Conservation (phyloP, 1,140 invertebrate genomes). For the Steinernema khuongi region DNA sequence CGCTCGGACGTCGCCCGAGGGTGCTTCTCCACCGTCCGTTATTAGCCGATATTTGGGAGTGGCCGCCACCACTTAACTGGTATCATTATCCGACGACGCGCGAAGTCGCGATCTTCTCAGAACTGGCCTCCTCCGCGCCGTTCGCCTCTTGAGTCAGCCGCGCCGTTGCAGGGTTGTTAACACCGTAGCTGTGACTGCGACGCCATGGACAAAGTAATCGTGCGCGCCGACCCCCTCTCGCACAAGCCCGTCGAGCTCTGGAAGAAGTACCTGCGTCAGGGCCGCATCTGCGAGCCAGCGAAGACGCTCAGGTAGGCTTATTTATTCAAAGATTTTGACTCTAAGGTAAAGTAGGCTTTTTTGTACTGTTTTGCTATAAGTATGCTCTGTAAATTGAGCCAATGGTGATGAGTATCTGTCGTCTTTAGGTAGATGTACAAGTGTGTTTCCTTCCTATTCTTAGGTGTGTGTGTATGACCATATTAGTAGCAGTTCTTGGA, state of each 20-base stretch:
- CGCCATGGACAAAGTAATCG: constrained; percentile 20
- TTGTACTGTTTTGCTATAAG: too few species aligned
- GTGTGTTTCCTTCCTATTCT: too few species aligned
- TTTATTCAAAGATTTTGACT: too few species aligned
- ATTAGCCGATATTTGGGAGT: background rate
- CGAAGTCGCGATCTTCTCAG: background rate
- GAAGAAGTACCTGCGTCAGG: constrained; percentile 52
- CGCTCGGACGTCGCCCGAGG: background rate
- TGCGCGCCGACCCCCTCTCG: constrained; percentile 51
- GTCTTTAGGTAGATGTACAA: too few species aligned
- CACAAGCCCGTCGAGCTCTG: constrained; percentile 50
- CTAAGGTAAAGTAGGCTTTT: too few species aligned
- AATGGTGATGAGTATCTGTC: too few species aligned
- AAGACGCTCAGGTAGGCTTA: constrained; percentile 47
- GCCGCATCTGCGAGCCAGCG: constrained; percentile 45
- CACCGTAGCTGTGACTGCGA: background rate
- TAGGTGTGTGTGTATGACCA: too few species aligned
- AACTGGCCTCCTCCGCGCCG: background rate
- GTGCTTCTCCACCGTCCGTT: background rate
- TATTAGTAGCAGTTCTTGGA: too few species aligned
- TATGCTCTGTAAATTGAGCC: too few species aligned
- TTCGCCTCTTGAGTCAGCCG: background rate
- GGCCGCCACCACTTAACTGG: background rate
- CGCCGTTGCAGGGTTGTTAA: background rate
- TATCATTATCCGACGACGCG: constrained; percentile 13